These are phyloP conservation scores for Microtus richardsoni DNA, from an alignment of 2,113 vertebrate genomes.

Conservation along the genomic window DNA sequence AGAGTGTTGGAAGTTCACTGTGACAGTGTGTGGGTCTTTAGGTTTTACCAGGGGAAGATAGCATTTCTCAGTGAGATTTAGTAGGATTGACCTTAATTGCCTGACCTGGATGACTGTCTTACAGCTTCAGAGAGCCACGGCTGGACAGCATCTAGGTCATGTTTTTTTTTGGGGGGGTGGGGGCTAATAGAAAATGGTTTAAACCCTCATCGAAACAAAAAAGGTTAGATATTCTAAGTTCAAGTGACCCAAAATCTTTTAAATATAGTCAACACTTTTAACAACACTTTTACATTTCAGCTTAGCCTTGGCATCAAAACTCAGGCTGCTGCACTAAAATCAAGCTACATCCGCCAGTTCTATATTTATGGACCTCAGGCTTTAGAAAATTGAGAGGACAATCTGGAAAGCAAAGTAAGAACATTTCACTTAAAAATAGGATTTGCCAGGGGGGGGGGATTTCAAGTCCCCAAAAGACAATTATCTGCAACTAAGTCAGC, in stretches of 20 bases:
- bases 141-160: neutral
- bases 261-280: conserved; percentile 59
- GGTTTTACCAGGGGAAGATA: neutral
- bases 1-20: neutral
- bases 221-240: neutral
- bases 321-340: conserved; percentile 62
- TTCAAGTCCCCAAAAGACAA: neutral
- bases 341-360: conserved; percentile 53
- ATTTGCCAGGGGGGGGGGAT: neutral
- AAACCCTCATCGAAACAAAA: neutral
- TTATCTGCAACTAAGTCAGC: neutral
- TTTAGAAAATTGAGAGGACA: conserved; percentile 67
- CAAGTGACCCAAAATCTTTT: conserved; percentile 26
- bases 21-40: rapidly evolving
- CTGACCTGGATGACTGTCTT: neutral
- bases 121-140: neutral
- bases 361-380: conserved; percentile 72
- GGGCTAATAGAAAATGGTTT: neutral
- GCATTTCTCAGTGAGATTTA: neutral
- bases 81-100: neutral
- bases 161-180: neutral
- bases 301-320: conserved; percentile 58
- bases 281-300: conserved; percentile 56
- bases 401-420: conserved; percentile 70
- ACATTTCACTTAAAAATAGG: conserved; percentile 51